Percentiles rank a stretch among this genome's conserved stretches.
These are phyloP conservation scores for Paracanthobrama guichenoti DNA, from an alignment of 2,113 vertebrate species.

Conservation along the genomic window DNA sequence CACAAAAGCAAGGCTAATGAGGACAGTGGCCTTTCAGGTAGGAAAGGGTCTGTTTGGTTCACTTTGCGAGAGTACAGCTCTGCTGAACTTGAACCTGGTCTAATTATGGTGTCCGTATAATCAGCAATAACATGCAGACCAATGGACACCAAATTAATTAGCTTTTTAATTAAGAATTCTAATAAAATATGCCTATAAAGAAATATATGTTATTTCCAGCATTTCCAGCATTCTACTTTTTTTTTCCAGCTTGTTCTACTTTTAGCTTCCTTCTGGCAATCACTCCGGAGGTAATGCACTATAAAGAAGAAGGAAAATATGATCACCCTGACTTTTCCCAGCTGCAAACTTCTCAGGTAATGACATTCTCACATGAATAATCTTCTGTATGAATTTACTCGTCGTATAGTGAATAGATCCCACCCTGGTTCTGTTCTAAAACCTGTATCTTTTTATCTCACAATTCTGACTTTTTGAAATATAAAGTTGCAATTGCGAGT, in stretches of 20 bases:
- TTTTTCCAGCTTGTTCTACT: not conserved
- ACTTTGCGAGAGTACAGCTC: not conserved
- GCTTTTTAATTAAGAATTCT: conserved; percentile 13
- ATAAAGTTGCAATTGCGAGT: too few species aligned
- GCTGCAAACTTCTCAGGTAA: conserved; percentile 8
- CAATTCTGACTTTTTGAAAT: too few species aligned
- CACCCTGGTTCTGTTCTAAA: not conserved
- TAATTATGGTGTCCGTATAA: conserved; percentile 15
- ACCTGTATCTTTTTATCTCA: not conserved
- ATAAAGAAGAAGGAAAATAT: not conserved
- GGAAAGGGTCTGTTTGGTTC: conserved; percentile 3
- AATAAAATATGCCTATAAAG: not conserved
- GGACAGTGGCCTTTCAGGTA: conserved; percentile 34
- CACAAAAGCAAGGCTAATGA: conserved; percentile 37
- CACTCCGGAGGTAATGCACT: not conserved
- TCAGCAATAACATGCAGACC: not conserved
- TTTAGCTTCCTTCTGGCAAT: conserved; percentile 19
- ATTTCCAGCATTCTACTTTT: too few species aligned
- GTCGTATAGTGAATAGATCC: not conserved
- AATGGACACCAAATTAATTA: not conserved
- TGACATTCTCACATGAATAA: not conserved
- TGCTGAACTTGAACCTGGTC: conserved; percentile 8
- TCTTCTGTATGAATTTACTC: not conserved
- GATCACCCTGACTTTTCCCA: not conserved
- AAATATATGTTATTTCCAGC: not conserved